Evolutionary conservation across 2,888 invertebrate species (phyloP).

Genomic region (Sussaba pulchella): DNA sequence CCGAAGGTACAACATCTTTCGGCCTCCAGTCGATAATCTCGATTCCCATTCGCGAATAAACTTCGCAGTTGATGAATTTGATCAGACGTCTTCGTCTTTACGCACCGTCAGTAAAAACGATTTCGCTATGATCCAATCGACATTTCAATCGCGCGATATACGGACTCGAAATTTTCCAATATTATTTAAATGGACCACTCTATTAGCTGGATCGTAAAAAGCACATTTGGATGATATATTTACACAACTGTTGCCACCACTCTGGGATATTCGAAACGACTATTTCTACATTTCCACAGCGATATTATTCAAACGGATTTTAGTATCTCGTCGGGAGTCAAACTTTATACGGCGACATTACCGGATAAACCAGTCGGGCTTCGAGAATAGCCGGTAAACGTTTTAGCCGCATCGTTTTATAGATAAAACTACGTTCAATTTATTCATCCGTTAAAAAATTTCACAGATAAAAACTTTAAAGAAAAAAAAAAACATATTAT

Average conservation of each 20-base stretch:
- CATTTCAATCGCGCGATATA: not conserved
- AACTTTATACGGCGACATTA: not conserved
- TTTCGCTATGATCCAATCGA: not conserved
- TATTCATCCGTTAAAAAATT: not conserved
- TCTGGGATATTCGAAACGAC: not conserved
- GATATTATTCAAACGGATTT: conserved; percentile 5
- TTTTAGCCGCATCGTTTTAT: not conserved
- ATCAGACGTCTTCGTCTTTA: not conserved
- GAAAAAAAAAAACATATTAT: too few species aligned
- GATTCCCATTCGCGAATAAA: not conserved
- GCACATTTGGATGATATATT: not conserved
- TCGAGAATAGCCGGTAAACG: not conserved
- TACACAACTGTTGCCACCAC: not conserved
- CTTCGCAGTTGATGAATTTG: not conserved
- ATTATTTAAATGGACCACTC: too few species aligned
- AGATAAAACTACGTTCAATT: not conserved
- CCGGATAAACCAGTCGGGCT: not conserved
- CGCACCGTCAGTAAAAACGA: not conserved
- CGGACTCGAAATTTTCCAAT: too few species aligned
- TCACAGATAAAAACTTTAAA: too few species aligned
- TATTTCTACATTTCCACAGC: not conserved
- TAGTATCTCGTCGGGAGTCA: not conserved
- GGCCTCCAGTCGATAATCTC: not conserved
- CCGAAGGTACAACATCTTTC: not conserved
- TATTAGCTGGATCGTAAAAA: too few species aligned